Base-by-base conservation (phyloP, 2,113 vertebrate genomes). In the Phasianus colchicus region DNA sequence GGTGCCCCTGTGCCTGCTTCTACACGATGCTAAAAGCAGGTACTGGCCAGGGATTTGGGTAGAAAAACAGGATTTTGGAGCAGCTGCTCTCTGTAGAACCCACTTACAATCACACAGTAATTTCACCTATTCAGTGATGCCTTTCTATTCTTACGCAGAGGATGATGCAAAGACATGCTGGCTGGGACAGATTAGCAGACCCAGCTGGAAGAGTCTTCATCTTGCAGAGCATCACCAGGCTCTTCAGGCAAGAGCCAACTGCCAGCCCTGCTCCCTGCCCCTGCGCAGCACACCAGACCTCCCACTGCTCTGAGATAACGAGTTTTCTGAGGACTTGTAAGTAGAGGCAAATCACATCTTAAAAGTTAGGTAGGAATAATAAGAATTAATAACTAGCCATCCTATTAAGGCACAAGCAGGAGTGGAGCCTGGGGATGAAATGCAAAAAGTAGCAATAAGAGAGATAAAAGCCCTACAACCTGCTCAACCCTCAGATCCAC, bases 31-130 rank as follows among this genome's bases (percentile, higher is more conserved):
- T 58, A 6, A 25, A 1, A 42, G 50, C 1, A 13, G 24, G 20
- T 36, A 48, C 8, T 3, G 0, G 21, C 45, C 45, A 6, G 8
- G 72, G 18, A 65, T 10, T 2, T 2, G 17, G 8, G 11, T 4
- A 66, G 45, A 25, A 55, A 43, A 82, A n/a, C 52, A 60, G 27
- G 52, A 66, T 86, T 69, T 83, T 18, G 80, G 79, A 52, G 80
- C 21, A 12, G 58, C 34, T 65, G 5, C 30, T 40, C 36, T 45
- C 83, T 12, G 30, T 24, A 70, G 25, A 94, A 90, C 80, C 9
- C 27, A 76, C 45, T 88, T 88, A 38, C 86, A 92, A 86, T 73
- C 75, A 76, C 2, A 20, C 50, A 66, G 65, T n/a, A 38, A 91
- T 94, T 85, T 86, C 69, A 73, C 65, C 73, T 40, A 71, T 50